These are phyloP conservation scores for Alauda arvensis DNA, from an alignment of 2,797 vertebrate species.

Conservation along the genomic window DNA sequence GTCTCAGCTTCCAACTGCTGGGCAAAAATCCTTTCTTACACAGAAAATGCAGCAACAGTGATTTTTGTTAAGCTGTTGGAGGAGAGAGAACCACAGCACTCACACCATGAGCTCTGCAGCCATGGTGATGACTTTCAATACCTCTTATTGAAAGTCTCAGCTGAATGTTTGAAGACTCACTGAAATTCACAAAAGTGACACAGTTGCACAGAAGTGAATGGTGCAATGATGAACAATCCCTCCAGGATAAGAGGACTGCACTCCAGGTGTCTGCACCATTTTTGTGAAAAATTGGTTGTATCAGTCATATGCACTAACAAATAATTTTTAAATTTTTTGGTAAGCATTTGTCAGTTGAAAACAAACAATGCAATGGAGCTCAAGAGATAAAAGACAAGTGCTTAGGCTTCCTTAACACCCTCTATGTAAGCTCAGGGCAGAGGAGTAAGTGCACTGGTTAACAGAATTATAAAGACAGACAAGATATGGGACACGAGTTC, in stretches of 20 bases:
- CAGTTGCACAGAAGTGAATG: not conserved
- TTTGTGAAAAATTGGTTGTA: not conserved
- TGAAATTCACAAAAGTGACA: not conserved
- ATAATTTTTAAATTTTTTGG: fast-evolving
- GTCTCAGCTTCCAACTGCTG: not conserved
- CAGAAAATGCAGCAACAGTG: not conserved
- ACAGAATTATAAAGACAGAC: not conserved
- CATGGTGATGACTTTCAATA: not conserved
- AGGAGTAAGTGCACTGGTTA: not conserved
- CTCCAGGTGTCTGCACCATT: not conserved
- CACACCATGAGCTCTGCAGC: not conserved
- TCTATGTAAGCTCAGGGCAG: not conserved
- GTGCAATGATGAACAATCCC: not conserved
- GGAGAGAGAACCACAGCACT: not conserved
- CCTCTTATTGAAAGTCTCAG: not conserved
- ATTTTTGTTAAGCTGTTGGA: not conserved
- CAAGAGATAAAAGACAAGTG: not conserved
- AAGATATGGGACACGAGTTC: not conserved
- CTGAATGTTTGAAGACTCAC: not conserved
- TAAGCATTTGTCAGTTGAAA: not conserved
- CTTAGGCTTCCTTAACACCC: not conserved
- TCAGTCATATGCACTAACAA: not conserved
- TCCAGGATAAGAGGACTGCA: not conserved
- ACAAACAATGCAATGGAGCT: not conserved
- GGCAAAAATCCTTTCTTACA: not conserved